phyloP scores from a whole-genome alignment of 2,797 vertebrate genomes.

The Cynopterus sphinx region DNA sequence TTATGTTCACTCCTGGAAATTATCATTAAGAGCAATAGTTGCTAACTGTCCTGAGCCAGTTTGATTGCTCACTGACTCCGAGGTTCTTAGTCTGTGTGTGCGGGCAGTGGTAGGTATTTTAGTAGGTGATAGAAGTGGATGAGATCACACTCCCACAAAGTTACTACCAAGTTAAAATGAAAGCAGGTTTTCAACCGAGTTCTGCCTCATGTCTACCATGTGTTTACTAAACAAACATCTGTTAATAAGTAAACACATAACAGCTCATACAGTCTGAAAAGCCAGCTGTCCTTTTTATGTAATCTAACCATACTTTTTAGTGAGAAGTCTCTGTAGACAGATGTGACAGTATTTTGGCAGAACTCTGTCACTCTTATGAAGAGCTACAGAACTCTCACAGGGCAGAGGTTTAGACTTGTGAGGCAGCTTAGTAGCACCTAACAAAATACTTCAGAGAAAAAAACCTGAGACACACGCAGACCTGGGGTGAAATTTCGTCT shows the following conservation, averaged over 20 bases:
- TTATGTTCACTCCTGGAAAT: not conserved
- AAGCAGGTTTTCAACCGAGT: not conserved
- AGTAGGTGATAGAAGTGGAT: not conserved
- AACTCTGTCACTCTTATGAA: not conserved
- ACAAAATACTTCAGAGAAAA: not conserved
- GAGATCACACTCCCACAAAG: not conserved
- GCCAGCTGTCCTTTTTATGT: not conserved
- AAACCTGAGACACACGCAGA: not conserved
- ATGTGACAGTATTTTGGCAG: not conserved
- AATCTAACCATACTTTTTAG: not conserved
- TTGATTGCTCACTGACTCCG: not conserved
- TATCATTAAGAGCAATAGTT: not conserved
- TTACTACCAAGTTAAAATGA: not conserved
- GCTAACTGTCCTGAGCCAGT: not conserved
- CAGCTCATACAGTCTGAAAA: not conserved
- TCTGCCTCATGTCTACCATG: not conserved
- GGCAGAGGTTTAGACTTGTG: not conserved
- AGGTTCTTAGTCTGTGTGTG: not conserved
- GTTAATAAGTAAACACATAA: not conserved
- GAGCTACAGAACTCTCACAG: not conserved
- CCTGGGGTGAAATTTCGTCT: not conserved
- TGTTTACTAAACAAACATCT: not conserved
- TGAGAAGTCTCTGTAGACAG: not conserved
- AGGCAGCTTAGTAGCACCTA: not conserved
- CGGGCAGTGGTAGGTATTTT: not conserved